Evolutionary conservation across 2,113 vertebrate species (phyloP), one percentile per base, ranked within the genome.

Genomic region (Ochotona curzoniae): DNA sequence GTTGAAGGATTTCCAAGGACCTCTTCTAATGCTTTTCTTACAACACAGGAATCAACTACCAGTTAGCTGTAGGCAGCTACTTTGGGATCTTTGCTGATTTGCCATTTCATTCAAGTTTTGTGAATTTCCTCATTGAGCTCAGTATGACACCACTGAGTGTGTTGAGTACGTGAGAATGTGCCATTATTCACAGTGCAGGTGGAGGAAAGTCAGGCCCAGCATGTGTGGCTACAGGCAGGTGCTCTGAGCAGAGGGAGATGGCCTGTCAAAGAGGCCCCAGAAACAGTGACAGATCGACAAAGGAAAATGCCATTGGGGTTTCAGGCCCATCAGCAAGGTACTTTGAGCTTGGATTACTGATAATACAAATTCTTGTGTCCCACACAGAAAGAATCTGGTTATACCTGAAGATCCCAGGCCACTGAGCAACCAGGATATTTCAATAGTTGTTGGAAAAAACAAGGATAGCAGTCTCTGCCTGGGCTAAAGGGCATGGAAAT

Each of bases 101-200:
- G 75, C 57, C 38, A 89, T 18, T 93, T 95, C 49, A 93, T 86
- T 93, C 26, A 93, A 91, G 88, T 89, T 91, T 86, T 90, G 25
- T 25, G 60, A 95, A 61, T 63, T 76, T 82, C 92, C 54, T 74
- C 66, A 66, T 75, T 64, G 71, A 94, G 57, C 82, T 87, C 71
- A 89, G 78, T 14, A 49, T 23, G 83, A 86, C 74, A 80, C 21
- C 76, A 66, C 64, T 35, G 38, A 44, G 38, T 44, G 38, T 60
- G 15, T 0, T 57, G 28, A 82, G 84, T 8, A 80, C 75, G 67
- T 82, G 90, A 93, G 82, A 44, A 79, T 6, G 51, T 64, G 70
- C 94, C 82, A 87, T 63, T 51, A 28, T 38, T 38, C 13, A 86
- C 49, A 80, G 3, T 67, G 83, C 13, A 69, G 79, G 26, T 28